Conservation (phyloP, 2,888 invertebrate genomes). For the Nebria salina region DNA sequence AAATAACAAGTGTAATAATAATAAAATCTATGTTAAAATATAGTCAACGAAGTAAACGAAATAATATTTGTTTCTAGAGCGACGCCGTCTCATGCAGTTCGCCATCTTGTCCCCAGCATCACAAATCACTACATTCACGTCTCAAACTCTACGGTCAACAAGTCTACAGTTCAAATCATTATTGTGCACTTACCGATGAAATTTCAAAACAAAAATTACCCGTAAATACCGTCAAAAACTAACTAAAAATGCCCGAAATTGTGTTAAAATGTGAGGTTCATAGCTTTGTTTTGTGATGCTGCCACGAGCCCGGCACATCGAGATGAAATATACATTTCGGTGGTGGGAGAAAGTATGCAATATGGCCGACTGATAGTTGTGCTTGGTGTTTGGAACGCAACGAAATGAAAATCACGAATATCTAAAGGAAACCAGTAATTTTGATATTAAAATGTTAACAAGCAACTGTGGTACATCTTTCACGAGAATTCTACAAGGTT, state of each 20-base stretch:
- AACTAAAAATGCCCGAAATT: constrained; percentile 42
- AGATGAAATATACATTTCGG: constrained; percentile 37
- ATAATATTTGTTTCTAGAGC: constrained; percentile 1
- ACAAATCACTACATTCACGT: constrained; percentile 38
- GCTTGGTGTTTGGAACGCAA: constrained; percentile 7
- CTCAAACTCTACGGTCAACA: constrained; percentile 37
- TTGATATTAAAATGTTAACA: constrained; percentile 6
- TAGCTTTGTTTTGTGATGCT: constrained; percentile 41
- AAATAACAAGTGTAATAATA: background rate
- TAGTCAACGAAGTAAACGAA: background rate
- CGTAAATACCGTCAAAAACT: constrained; percentile 38
- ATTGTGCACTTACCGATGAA: constrained; percentile 37
- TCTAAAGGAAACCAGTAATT: background rate
- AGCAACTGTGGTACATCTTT: constrained; percentile 5
- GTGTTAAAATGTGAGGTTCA: constrained; percentile 21
- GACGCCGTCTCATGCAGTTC: constrained; percentile 14
- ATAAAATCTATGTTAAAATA: background rate
- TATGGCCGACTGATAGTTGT: constrained; percentile 40
- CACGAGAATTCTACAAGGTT: constrained; percentile 7
- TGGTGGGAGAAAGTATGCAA: constrained; percentile 39
- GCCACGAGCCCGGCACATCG: constrained; percentile 6
- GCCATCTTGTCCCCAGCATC: constrained; percentile 19
- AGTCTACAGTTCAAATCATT: constrained; percentile 29
- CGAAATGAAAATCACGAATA: constrained; percentile 19
- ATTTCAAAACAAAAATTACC: constrained; percentile 42